Evolutionary conservation across 1,140 invertebrate genomes (phyloP).

Genomic region (Telenomus remus): DNA sequence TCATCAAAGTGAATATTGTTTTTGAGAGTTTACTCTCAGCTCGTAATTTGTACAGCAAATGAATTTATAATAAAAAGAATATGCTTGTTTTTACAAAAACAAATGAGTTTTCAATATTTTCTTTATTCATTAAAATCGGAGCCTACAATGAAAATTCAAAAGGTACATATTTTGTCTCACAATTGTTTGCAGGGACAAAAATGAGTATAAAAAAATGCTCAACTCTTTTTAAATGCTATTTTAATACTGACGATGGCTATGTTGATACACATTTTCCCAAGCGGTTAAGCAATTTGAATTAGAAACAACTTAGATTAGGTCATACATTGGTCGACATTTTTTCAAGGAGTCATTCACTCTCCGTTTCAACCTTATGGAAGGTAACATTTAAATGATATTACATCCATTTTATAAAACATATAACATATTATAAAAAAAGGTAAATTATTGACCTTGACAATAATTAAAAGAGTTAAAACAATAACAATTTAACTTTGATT

Average conservation of each 20-base stretch:
- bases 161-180: neutral
- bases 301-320: no score
- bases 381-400: neutral
- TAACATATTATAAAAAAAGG: conserved; percentile 3
- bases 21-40: conserved; percentile 5
- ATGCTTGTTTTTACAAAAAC: neutral
- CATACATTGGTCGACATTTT: neutral
- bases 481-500: no score
- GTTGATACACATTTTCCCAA: neutral
- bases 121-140: no score
- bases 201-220: neutral
- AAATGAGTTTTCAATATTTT: neutral
- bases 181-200: neutral
- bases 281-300: no score
- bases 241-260: conserved; percentile 1
- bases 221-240: neutral
- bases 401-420: conserved; percentile 1
- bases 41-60: conserved; percentile 26
- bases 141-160: neutral
- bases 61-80: conserved; percentile 20
- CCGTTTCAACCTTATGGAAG: conserved; percentile 5
- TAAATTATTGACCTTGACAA: neutral
- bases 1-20: conserved; percentile 4
- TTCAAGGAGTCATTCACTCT: neutral
- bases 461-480: no score